Percentiles rank a stretch among this genome's conserved stretches.
phyloP scores from a whole-genome alignment of 92 coral and sea anemone species.

The Epizoanthus rinbou region DNA sequence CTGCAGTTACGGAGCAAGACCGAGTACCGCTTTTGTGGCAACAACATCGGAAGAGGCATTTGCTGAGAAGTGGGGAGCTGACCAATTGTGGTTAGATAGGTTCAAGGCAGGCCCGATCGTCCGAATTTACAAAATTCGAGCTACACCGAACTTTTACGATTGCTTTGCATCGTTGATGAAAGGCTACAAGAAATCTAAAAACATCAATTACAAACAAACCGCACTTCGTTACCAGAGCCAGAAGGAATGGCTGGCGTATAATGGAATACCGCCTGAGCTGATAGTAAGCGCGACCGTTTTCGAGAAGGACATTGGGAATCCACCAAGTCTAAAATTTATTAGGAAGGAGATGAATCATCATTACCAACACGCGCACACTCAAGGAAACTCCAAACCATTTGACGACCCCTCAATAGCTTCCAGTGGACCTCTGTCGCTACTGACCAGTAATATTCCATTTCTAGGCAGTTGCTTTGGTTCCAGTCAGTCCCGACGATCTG shows the following conservation, averaged over 20 bases:
- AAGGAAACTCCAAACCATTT: neutral
- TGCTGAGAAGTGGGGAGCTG: too few relatives aligned
- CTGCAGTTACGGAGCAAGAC: too few relatives aligned
- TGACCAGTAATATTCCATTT: neutral
- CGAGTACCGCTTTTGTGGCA: too few relatives aligned
- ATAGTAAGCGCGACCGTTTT: neutral
- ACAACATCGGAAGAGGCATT: too few relatives aligned
- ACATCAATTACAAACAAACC: neutral
- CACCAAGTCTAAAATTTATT: neutral
- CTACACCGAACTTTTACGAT: neutral
- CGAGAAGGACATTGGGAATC: neutral
- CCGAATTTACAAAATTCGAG: neutral
- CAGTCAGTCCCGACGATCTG: neutral
- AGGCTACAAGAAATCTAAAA: too few relatives aligned
- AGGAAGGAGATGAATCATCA: neutral
- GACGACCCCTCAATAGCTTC: neutral
- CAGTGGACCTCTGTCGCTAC: neutral
- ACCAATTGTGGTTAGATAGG: too few relatives aligned
- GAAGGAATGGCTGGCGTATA: conserved; percentile 1
- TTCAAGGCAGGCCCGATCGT: neutral
- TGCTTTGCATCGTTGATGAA: neutral
- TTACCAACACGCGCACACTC: neutral
- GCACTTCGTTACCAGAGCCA: neutral
- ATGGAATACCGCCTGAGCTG: neutral
- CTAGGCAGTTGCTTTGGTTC: neutral